phyloP scores from a whole-genome alignment of 2,113 vertebrate genomes.

The Laticauda laticaudata region DNA sequence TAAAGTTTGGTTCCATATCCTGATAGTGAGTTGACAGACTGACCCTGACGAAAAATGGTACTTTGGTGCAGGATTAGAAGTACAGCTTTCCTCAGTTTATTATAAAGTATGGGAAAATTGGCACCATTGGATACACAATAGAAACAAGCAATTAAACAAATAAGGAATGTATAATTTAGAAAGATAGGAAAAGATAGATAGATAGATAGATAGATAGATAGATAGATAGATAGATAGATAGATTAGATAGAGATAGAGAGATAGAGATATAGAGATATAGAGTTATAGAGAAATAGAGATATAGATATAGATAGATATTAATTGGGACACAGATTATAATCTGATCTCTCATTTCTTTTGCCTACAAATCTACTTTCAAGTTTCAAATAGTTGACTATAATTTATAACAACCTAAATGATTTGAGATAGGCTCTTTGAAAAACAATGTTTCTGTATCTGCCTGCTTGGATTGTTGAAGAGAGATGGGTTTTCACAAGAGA shows the following conservation, averaged over 20 bases:
- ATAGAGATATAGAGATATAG: too few species aligned
- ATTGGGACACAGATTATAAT: not conserved
- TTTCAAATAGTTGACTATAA: not conserved
- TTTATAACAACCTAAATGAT: not conserved
- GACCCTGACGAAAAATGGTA: not conserved
- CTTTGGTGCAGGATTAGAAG: not conserved
- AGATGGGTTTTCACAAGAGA: not conserved
- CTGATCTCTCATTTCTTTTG: not conserved
- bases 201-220: too few species aligned
- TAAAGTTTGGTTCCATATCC: not conserved
- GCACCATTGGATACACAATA: too few species aligned
- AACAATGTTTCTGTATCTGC: not conserved
- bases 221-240: too few species aligned
- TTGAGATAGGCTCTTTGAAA: not conserved
- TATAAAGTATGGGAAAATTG: too few species aligned
- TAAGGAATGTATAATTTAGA: too few species aligned
- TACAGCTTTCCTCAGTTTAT: not conserved
- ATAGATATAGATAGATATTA: not conserved
- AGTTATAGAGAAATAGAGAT: too few species aligned
- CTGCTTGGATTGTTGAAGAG: not conserved
- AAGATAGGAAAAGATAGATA: too few species aligned
- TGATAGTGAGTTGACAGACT: not conserved
- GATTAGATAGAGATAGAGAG: too few species aligned
- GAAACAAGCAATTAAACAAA: too few species aligned
- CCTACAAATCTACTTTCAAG: not conserved